Evolutionary conservation across 2,888 invertebrate genomes (phyloP).

Genomic region (Anarsia innoxiella): DNA sequence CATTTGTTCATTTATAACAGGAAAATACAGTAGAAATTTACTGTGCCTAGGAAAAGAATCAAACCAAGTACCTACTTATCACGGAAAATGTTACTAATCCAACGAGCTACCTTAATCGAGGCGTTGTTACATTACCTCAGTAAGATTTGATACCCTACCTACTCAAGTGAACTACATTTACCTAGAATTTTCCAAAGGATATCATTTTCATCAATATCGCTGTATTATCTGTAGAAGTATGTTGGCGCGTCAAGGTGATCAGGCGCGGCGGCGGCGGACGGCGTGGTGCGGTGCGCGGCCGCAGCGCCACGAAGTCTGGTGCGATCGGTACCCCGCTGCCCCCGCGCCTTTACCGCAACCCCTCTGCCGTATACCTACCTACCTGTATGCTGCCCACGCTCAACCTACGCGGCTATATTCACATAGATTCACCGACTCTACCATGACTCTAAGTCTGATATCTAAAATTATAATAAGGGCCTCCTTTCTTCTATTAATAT

Average conservation of each 20-base stretch:
- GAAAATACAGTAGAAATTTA: not conserved
- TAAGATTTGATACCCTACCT: too few relatives aligned
- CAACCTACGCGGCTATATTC: constrained; percentile 46
- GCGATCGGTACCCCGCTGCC: constrained; percentile 25
- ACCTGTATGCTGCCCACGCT: constrained; percentile 45
- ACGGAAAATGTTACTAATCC: too few relatives aligned
- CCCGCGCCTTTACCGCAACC: too few relatives aligned
- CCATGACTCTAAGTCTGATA: constrained; percentile 37
- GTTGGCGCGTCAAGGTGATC: constrained; percentile 57
- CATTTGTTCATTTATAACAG: not conserved
- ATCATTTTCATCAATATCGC: constrained; percentile 9
- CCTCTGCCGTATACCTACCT: constrained; percentile 19
- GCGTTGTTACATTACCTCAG: too few relatives aligned
- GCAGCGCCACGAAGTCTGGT: constrained; percentile 59
- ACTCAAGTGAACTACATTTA: too few relatives aligned
- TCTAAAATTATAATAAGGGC: constrained; percentile 35
- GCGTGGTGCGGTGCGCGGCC: constrained; percentile 14
- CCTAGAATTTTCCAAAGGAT: too few relatives aligned
- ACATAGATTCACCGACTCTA: constrained; percentile 26
- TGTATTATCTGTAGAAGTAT: constrained; percentile 13
- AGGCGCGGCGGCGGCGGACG: constrained; percentile 24
- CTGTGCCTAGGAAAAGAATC: too few relatives aligned
- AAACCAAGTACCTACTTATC: too few relatives aligned
- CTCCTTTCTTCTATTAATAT: constrained; percentile 17
- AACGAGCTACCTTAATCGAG: too few relatives aligned